Evolutionary conservation across 2,113 vertebrate genomes (phyloP).

Genomic region (Ptilorrhoa leucosticta): DNA sequence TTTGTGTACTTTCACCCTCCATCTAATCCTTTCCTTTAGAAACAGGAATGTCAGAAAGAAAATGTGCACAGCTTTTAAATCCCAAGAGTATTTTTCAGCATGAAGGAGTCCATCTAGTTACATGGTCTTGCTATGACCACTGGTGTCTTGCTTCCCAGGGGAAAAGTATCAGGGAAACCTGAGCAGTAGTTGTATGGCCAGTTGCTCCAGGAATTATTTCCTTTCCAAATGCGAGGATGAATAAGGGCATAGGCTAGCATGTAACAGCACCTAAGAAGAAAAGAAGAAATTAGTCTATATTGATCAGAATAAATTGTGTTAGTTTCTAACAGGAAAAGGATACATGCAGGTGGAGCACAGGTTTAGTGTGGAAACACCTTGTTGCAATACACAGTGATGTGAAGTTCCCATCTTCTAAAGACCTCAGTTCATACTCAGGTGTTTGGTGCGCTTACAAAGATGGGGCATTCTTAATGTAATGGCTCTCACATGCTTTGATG

Average conservation of each 20-base stretch:
- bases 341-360: background rate
- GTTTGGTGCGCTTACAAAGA: background rate
- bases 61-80: conserved; percentile 12
- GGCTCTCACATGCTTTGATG: background rate
- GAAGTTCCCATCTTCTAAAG: background rate
- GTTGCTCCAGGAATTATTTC: background rate
- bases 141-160: background rate
- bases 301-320: background rate
- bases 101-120: background rate
- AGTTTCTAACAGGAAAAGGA: background rate
- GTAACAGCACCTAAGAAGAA: background rate
- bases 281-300: background rate
- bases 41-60: conserved; percentile 20
- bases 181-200: background rate
- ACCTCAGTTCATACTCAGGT: background rate
- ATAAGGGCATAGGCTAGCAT: background rate
- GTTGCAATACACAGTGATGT: background rate
- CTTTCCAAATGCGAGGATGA: background rate
- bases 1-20: background rate
- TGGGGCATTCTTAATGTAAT: background rate
- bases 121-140: background rate
- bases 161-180: background rate
- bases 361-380: background rate
- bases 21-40: background rate
- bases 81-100: conserved; percentile 4